phyloP scores from a whole-genome alignment of 2,888 invertebrate genomes.

The Mesorhabditis belari region DNA sequence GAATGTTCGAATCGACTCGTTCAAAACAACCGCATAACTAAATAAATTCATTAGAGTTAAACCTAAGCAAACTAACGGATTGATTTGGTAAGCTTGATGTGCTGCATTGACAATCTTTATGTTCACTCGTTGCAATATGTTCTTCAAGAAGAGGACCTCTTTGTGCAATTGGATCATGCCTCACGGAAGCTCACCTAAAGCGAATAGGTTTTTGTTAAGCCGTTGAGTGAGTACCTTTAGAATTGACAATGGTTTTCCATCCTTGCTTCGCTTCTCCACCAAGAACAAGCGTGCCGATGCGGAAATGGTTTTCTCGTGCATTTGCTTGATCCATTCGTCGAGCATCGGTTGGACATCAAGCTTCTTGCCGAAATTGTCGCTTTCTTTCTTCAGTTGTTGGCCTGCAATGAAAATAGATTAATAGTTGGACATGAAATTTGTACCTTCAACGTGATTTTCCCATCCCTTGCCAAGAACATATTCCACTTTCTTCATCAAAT shows the following conservation, averaged over 20 bases:
- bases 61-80: constrained; percentile 22
- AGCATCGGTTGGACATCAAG: constrained; percentile 93
- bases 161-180: constrained; percentile 97
- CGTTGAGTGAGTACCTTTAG: constrained; percentile 62
- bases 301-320: constrained; percentile 52
- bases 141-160: constrained; percentile 89
- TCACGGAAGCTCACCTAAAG: no score
- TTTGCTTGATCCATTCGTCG: constrained; percentile 81
- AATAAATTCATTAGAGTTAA: background rate
- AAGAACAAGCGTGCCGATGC: constrained; percentile 18
- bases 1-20: constrained; percentile 65
- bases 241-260: constrained; percentile 64
- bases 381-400: constrained; percentile 75
- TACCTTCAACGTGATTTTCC: constrained; percentile 98
- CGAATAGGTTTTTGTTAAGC: no score
- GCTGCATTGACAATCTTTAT: constrained; percentile 97
- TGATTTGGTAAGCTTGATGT: constrained; percentile 65
- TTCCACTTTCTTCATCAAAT: constrained; percentile 90
- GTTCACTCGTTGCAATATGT: constrained; percentile 90
- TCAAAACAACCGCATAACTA: constrained; percentile 5
- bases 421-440: constrained; percentile 57
- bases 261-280: constrained; percentile 24
- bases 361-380: constrained; percentile 91
- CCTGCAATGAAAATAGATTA: constrained; percentile 16
- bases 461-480: constrained; percentile 91